phyloP scores from a whole-genome alignment of 2,797 vertebrate species.

The Acrossocheilus wenchowensis region DNA sequence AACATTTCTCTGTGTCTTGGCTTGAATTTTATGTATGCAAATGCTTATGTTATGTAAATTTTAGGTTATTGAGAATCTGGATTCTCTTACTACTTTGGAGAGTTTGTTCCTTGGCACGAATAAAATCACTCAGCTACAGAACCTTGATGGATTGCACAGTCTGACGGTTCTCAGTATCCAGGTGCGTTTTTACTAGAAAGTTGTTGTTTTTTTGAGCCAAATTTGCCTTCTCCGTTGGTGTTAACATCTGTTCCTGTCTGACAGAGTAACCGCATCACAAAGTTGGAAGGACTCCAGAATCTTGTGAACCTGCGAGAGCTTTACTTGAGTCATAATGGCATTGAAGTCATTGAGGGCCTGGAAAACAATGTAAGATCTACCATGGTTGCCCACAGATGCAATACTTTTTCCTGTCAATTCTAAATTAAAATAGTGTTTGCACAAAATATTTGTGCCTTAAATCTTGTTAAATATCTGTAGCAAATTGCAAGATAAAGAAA shows the following conservation, averaged over 20 bases:
- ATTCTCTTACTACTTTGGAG: slow-evolving; percentile 85
- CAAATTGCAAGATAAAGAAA: neutral
- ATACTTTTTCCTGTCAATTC: neutral
- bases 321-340: slow-evolving; percentile 97
- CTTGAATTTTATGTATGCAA: neutral
- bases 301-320: slow-evolving; percentile 90
- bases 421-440: neutral
- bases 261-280: slow-evolving; percentile 97
- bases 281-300: slow-evolving; percentile 94
- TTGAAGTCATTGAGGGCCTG: slow-evolving; percentile 96
- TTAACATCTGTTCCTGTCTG: slow-evolving; percentile 44
- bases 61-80: slow-evolving; percentile 94
- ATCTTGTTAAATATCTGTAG: neutral
- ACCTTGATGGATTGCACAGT: slow-evolving; percentile 90
- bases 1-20: neutral
- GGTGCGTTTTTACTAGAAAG: slow-evolving; percentile 73
- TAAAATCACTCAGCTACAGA: slow-evolving; percentile 96
- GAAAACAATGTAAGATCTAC: slow-evolving; percentile 92
- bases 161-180: slow-evolving; percentile 96
- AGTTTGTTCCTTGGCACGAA: slow-evolving; percentile 99
- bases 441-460: neutral
- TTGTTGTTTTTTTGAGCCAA: neutral
- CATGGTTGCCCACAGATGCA: neutral
- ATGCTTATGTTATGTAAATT: slow-evolving; percentile 38
- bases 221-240: neutral